Percentiles rank a stretch among this genome's conserved stretches.
Evolutionary conservation across 2,113 vertebrate species (phyloP).

Genomic region (Sceloporus tristichus): DNA sequence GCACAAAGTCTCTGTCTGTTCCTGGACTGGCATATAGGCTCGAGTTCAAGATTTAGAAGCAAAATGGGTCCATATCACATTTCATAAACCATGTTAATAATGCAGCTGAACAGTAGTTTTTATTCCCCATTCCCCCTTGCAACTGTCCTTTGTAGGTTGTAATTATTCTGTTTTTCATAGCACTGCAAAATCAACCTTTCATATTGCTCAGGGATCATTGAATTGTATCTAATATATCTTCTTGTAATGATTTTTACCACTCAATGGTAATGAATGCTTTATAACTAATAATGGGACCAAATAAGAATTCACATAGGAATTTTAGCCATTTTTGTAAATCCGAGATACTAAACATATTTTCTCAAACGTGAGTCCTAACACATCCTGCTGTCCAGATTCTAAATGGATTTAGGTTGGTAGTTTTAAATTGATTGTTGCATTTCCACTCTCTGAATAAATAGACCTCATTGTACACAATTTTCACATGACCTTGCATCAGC

Average conservation of each 20-base stretch:
- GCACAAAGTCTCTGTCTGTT: slow-evolving; percentile 48
- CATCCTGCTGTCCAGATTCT: neutral
- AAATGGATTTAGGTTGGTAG: neutral
- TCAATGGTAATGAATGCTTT: neutral
- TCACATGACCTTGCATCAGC: neutral
- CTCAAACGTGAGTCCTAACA: neutral
- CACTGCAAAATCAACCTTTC: slow-evolving; percentile 45
- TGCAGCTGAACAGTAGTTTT: slow-evolving; percentile 63
- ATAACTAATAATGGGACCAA: neutral
- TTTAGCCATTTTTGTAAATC: neutral
- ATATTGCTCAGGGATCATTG: neutral
- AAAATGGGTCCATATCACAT: slow-evolving; percentile 68
- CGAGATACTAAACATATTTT: neutral
- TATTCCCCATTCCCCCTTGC: slow-evolving; percentile 69
- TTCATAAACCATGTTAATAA: slow-evolving; percentile 74
- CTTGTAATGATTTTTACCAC: neutral
- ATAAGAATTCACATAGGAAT: neutral
- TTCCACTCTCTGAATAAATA: neutral
- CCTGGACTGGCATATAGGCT: slow-evolving; percentile 9
- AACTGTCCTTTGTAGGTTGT: slow-evolving; percentile 70
- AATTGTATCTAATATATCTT: neutral
- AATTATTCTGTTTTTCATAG: slow-evolving; percentile 79
- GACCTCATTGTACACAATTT: neutral
- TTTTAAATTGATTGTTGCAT: neutral
- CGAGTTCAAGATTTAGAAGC: slow-evolving; percentile 44